Evolutionary conservation across 1,140 invertebrate species (phyloP).

Genomic region (Agrilus planipennis): DNA sequence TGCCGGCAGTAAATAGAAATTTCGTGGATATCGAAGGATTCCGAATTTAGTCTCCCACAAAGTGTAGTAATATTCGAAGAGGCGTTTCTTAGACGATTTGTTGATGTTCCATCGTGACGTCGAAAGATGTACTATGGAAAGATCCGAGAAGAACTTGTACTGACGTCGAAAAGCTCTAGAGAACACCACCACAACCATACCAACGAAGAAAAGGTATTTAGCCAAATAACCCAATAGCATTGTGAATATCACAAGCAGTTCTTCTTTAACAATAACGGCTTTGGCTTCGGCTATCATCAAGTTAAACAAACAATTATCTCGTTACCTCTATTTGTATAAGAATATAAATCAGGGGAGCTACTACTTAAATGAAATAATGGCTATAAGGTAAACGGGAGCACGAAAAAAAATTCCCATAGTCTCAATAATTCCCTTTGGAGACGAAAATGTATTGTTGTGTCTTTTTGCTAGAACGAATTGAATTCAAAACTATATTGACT

Average conservation of each 20-base stretch:
- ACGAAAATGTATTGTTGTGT: too few species aligned
- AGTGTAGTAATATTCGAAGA: constrained; percentile 2
- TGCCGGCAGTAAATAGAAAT: constrained; percentile 4
- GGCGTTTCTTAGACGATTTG: constrained; percentile 3
- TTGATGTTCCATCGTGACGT: constrained; percentile 5
- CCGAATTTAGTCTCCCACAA: constrained; percentile 6
- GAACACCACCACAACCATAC: not conserved
- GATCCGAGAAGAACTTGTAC: not conserved
- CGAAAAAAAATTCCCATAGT: too few species aligned
- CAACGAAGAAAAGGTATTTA: constrained; percentile 4
- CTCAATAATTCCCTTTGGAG: too few species aligned
- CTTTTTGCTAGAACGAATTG: too few species aligned
- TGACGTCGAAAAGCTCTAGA: constrained; percentile 1
- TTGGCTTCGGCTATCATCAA: too few species aligned
- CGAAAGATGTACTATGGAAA: not conserved
- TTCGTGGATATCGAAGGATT: constrained; percentile 4
- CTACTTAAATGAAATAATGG: too few species aligned
- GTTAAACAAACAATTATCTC: too few species aligned
- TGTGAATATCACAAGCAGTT: not conserved
- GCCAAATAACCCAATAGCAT: constrained; percentile 3
- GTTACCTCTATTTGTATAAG: too few species aligned
- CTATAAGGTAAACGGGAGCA: too few species aligned
- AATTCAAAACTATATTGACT: too few species aligned
- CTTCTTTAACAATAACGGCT: not conserved
- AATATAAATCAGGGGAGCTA: too few species aligned